These are phyloP conservation scores for Peromyscus maniculatus DNA, from an alignment of 2,113 vertebrate genomes.

Conservation along the genomic window DNA sequence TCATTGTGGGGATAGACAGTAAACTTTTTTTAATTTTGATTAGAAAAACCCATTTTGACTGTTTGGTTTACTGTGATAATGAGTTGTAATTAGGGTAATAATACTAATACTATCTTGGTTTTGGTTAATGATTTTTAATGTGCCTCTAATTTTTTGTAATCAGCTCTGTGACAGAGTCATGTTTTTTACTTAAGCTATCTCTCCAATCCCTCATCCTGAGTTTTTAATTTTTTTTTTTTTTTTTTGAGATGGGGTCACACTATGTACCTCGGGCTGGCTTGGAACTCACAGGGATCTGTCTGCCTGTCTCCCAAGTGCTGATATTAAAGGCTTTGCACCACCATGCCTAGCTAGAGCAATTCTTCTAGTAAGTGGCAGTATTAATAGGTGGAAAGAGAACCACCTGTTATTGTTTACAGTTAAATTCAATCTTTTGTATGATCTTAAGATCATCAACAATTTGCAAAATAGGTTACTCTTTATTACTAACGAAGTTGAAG, in stretches of 20 bases:
- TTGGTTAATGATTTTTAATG: slow-evolving; percentile 74
- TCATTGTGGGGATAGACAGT: slow-evolving; percentile 70
- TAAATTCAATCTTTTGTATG: neutral
- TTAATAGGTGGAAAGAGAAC: neutral
- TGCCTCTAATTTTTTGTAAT: slow-evolving; percentile 73
- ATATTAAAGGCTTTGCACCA: neutral
- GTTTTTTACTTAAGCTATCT: slow-evolving; percentile 37
- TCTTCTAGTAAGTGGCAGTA: no score
- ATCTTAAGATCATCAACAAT: neutral
- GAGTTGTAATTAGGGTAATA: slow-evolving; percentile 73
- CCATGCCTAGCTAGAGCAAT: neutral
- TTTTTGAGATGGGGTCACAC: neutral
- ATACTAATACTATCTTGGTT: slow-evolving; percentile 67
- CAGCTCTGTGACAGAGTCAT: slow-evolving; percentile 59
- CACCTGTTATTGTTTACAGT: neutral
- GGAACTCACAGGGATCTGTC: neutral
- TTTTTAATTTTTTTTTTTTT: neutral
- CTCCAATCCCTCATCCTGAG: neutral
- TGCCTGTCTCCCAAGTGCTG: neutral
- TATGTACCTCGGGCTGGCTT: neutral
- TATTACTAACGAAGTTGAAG: neutral
- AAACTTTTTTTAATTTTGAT: slow-evolving; percentile 72
- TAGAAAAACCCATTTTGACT: slow-evolving; percentile 74
- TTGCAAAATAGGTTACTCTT: slow-evolving; percentile 1
- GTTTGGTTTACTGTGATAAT: slow-evolving; percentile 72